Evolutionary conservation across 2,888 invertebrate species (phyloP).

Genomic region (Dimorphilus gyrociliatus): DNA sequence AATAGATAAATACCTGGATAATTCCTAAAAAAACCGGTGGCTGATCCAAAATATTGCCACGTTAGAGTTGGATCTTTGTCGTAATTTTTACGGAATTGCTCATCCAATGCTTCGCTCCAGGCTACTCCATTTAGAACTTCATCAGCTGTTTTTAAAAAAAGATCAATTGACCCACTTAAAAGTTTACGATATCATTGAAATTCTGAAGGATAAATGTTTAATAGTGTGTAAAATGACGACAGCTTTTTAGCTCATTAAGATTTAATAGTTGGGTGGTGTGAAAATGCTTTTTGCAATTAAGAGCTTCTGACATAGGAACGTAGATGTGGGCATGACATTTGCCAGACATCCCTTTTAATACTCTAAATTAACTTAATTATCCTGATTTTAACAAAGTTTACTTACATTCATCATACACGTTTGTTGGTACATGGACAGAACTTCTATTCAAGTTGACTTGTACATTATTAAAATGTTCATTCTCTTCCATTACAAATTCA

Average conservation of each 20-base stretch:
- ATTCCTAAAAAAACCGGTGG: conserved; percentile 74
- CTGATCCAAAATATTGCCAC: conserved; percentile 96
- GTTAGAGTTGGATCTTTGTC: conserved; percentile 69
- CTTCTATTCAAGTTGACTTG: conserved; percentile 49
- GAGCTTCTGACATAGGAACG: no score
- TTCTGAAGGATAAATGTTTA: no score
- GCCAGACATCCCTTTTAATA: no score
- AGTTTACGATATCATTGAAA: no score
- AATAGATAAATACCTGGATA: conserved; percentile 94
- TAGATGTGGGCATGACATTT: no score
- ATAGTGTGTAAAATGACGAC: no score
- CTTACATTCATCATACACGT: conserved; percentile 63
- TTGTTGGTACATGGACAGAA: conserved; percentile 82
- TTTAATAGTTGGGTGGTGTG: no score
- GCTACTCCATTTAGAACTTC: conserved; percentile 74
- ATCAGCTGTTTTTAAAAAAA: no score
- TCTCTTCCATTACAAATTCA: conserved; percentile 34
- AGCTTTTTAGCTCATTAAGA: no score
- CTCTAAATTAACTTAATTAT: no score
- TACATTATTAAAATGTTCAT: conserved; percentile 57
- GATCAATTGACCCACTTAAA: no score
- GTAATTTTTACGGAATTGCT: conserved; percentile 67
- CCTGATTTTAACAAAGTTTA: conserved; percentile 6
- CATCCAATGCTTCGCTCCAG: conserved; percentile 74
- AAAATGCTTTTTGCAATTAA: no score